Percentiles rank a stretch among this genome's conserved stretches.
Conservation (phyloP, 2,113 vertebrate species). For the Petromus typicus region DNA sequence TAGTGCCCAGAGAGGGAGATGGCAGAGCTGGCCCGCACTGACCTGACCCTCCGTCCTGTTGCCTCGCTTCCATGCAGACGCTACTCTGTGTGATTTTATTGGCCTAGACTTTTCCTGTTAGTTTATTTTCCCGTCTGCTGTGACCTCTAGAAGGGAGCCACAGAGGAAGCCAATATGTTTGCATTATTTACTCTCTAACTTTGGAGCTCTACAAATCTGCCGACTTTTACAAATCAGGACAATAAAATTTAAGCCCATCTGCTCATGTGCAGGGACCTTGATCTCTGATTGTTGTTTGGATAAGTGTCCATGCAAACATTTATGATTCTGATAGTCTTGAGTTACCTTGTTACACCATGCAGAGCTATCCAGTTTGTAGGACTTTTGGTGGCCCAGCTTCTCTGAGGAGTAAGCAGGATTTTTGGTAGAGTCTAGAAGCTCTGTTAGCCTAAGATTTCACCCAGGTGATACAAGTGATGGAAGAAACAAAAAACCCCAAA, state of each 20-base stretch:
- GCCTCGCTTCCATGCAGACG: constrained; percentile 67
- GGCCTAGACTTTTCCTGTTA: constrained; percentile 51
- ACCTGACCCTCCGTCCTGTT: neutral
- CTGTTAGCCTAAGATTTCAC: constrained; percentile 28
- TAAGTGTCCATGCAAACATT: constrained; percentile 86
- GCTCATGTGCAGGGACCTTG: constrained; percentile 64
- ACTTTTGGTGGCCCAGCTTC: neutral
- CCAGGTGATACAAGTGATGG: neutral
- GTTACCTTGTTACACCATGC: constrained; percentile 76
- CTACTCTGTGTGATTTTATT: constrained; percentile 45
- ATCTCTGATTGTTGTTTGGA: constrained; percentile 76
- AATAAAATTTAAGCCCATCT: constrained; percentile 58
- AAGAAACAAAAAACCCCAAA: neutral
- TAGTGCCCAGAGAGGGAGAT: constrained; percentile 41
- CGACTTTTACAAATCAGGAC: constrained; percentile 46
- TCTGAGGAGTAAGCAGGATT: neutral
- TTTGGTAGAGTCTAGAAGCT: neutral
- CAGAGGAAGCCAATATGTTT: neutral
- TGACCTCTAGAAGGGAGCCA: constrained; percentile 45
- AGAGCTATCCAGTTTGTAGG: constrained; percentile 80
- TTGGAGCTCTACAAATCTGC: constrained; percentile 3
- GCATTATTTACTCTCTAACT: constrained; percentile 56
- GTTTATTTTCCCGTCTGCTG: constrained; percentile 76
- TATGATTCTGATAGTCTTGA: constrained; percentile 80
- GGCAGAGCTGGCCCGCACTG: constrained; percentile 36